Conservation (phyloP, 2,797 vertebrate species). For the Gymnoscopelus braueri region DNA sequence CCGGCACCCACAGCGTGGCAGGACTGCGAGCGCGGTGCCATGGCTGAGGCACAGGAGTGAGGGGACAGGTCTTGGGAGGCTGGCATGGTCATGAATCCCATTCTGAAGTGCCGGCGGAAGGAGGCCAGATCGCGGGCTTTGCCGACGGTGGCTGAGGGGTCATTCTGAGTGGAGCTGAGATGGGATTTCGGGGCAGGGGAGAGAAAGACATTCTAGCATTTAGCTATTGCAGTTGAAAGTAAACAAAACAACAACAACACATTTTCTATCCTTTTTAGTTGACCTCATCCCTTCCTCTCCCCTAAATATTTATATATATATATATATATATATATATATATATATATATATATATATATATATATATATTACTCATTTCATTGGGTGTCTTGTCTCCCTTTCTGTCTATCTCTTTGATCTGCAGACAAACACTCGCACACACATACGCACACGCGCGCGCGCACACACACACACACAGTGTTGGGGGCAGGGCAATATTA, state of each 20-base stretch:
- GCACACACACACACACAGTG: no score
- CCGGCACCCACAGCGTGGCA: constrained; percentile 91
- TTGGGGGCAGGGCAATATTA: no score
- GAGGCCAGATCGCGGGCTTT: constrained; percentile 89
- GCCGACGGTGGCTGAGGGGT: constrained; percentile 83
- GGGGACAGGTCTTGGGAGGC: constrained; percentile 93
- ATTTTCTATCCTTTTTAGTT: constrained; percentile 28
- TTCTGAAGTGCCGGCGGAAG: constrained; percentile 91
- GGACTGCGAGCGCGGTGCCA: constrained; percentile 93
- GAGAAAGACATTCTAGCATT: constrained; percentile 19
- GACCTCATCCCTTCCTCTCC: constrained; percentile 29
- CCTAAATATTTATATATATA: neutral
- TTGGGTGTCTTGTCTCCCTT: neutral
- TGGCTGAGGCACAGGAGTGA: constrained; percentile 89
- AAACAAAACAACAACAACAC: constrained; percentile 32
- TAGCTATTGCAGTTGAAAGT: constrained; percentile 28
- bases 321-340: no score
- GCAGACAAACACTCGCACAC: no score
- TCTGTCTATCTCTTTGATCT: constrained; percentile 37
- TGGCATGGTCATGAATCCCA: constrained; percentile 97
- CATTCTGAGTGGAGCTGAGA: constrained; percentile 78
- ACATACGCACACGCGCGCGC: no score
- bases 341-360: no score
- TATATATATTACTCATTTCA: neutral
- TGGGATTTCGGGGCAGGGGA: neutral